Conservation (phyloP, 2,113 vertebrate genomes). For the Sapajus apella region DNA sequence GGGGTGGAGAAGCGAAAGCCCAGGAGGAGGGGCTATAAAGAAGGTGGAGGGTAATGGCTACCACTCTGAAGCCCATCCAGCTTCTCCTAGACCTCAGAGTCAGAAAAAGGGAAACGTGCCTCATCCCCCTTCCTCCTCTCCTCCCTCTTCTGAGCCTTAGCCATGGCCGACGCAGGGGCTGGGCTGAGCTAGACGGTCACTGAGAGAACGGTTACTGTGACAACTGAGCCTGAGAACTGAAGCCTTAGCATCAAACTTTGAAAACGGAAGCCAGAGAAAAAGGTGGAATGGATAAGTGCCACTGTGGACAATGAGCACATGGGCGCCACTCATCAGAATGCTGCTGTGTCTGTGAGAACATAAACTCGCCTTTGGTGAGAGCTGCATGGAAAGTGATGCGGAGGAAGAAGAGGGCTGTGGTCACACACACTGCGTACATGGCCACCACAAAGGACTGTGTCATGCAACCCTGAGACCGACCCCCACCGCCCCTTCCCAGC, state of each 20-base stretch:
- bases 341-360: slow-evolving; percentile 93
- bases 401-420: slow-evolving; percentile 90
- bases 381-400: slow-evolving; percentile 93
- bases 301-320: slow-evolving; percentile 95
- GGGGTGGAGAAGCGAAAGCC: slow-evolving; percentile 56
- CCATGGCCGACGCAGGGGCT: slow-evolving; percentile 90
- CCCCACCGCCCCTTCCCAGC: slow-evolving; percentile 77
- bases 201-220: slow-evolving; percentile 89
- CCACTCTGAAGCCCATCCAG: slow-evolving; percentile 12
- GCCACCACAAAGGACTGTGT: slow-evolving; percentile 85
- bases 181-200: slow-evolving; percentile 91
- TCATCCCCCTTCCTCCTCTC: slow-evolving; percentile 1
- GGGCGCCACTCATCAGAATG: slow-evolving; percentile 94
- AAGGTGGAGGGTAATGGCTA: slow-evolving; percentile 38
- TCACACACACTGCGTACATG: slow-evolving; percentile 93
- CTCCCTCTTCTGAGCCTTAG: slow-evolving; percentile 42
- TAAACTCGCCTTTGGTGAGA: slow-evolving; percentile 89
- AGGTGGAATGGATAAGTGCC: slow-evolving; percentile 95
- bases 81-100: slow-evolving; percentile 19
- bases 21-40: slow-evolving; percentile 29
- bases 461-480: slow-evolving; percentile 45
- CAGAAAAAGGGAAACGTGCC: slow-evolving; percentile 7
- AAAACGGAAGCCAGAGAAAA: slow-evolving; percentile 95
- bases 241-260: slow-evolving; percentile 93
- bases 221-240: slow-evolving; percentile 87